A percentile compares a stretch with the other conserved stretches of the same genome.
Evolutionary conservation across 2,888 invertebrate genomes (phyloP).

Genomic region (Andrena marginata): DNA sequence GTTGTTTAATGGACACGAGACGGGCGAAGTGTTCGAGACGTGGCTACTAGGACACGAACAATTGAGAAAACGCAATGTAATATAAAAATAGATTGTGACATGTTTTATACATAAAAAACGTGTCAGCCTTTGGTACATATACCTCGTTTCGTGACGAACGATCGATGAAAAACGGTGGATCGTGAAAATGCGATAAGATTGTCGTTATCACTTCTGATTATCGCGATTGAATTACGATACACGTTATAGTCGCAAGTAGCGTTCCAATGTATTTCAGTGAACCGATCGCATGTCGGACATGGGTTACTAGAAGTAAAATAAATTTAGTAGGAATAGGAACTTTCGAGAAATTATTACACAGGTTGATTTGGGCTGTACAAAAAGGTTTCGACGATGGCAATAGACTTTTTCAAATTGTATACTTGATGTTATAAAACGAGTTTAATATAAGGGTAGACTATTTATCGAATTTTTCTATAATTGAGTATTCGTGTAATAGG

Average conservation of each 20-base stretch:
- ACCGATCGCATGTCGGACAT: not conserved
- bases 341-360: not conserved
- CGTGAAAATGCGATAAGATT: conserved; percentile 1
- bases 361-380: not conserved
- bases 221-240: not conserved
- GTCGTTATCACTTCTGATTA: not conserved
- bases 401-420: not conserved
- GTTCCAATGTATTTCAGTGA: not conserved
- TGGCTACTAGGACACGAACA: too few relatives aligned
- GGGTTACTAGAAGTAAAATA: not conserved
- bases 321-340: not conserved
- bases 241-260: not conserved
- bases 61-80: too few relatives aligned
- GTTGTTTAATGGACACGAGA: too few relatives aligned
- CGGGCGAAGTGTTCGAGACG: too few relatives aligned
- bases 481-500: too few relatives aligned
- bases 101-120: too few relatives aligned
- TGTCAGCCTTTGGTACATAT: not conserved
- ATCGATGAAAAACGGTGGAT: not conserved
- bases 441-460: not conserved
- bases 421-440: not conserved
- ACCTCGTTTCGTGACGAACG: not conserved
- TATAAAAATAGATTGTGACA: too few relatives aligned
- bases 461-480: too few relatives aligned
- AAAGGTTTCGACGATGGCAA: not conserved